phyloP scores from a whole-genome alignment of 2,113 vertebrate genomes.

The Polypterus senegalus region DNA sequence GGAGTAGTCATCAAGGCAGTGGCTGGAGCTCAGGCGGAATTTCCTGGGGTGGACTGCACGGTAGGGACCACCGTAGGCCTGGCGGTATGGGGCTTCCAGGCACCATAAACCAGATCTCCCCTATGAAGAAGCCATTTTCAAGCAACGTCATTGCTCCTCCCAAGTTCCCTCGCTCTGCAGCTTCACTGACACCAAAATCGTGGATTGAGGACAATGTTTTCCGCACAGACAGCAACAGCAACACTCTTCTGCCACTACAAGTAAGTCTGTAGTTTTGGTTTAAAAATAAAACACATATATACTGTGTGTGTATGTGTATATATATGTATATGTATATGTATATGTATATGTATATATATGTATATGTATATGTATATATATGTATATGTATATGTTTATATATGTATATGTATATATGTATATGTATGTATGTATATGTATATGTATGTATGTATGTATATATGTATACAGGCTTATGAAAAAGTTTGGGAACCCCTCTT shows the following conservation, averaged over 20 bases:
- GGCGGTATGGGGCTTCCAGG: constrained; percentile 77
- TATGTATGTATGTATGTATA: no score
- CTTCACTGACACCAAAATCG: constrained; percentile 78
- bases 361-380: no score
- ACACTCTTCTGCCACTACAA: constrained; percentile 88
- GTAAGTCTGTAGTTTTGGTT: constrained; percentile 43
- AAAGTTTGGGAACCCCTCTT: no score
- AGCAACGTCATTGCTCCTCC: constrained; percentile 93
- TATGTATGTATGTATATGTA: no score
- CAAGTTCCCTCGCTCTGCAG: constrained; percentile 82
- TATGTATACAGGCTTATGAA: no score
- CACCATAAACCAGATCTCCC: constrained; percentile 80
- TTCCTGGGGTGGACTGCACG: constrained; percentile 77
- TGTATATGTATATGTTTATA: no score
- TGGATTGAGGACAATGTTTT: constrained; percentile 96
- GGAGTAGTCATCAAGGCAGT: constrained; percentile 83
- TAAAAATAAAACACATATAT: neutral
- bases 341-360: no score
- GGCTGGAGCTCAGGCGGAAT: constrained; percentile 84
- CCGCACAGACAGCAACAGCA: constrained; percentile 94
- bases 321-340: no score
- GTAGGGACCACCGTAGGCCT: constrained; percentile 80
- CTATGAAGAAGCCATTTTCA: constrained; percentile 90
- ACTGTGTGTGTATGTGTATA: no score
- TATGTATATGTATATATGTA: no score